Base-by-base conservation (phyloP, 1,140 invertebrate species). In the Pteromalus puparum region DNA sequence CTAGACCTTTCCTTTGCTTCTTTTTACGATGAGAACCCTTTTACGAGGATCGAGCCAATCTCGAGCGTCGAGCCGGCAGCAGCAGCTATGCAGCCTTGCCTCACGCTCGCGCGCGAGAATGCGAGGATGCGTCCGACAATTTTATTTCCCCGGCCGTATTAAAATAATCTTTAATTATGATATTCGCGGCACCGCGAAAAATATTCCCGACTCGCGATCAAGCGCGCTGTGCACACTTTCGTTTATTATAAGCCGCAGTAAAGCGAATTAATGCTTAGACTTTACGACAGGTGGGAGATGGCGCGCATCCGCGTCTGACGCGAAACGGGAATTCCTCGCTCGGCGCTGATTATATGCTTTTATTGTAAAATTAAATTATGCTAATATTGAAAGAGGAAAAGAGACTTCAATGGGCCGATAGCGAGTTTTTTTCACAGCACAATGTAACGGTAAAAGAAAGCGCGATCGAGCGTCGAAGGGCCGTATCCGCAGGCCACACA, bases 31-130 rank as follows among this genome's bases (percentile, higher is more conserved):
- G 76, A 67, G 65, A 67, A 74, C 15, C 72, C 26, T 86, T 86
- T 86, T 86, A 87, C 78, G 81, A 85, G 72, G 84, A 85, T 73
- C 77, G 79, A 85, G 46, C 53, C 53, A 76, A 70, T 42, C 80
- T 34, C 65, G 77, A 38, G 30, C 26, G n/a, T n/a, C 53, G 70
- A 68, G 15, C 13, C 46, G 10, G 46, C 46, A 48, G 46, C 15
- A 18, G 46, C 46, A 48, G 46, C 46, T 48, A 13, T 48, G 13
- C 10, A 48, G 10, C 15, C 46, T 9, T 18, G 12, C 15, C 2
- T 0, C 30, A 5, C 30, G 30, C 30, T 0, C 15, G 13, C 46
- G 10, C 10, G 9, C 46, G 15, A 48, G 46, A 18, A 48, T 48
- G 10, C 10, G 46, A 18, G 46, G 10, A 48, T 48, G 46, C 13